Evolutionary conservation across 1,140 invertebrate species (phyloP).

Genomic region (Panonychus citri): DNA sequence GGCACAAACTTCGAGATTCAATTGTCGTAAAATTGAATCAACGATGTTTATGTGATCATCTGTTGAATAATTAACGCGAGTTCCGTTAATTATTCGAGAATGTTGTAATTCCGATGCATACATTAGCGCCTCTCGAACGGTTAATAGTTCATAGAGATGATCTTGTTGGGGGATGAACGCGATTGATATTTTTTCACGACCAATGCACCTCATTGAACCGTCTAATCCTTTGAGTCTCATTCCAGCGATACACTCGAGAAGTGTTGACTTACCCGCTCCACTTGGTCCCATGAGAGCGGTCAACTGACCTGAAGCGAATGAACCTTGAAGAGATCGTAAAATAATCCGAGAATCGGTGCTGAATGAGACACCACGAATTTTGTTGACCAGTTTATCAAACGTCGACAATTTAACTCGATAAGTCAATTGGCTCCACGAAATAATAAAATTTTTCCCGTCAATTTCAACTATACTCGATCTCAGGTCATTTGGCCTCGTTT

Average conservation of each 20-base stretch:
- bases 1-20: not conserved
- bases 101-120: conserved; percentile 69
- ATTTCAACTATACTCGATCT: too few species aligned
- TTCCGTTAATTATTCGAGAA: not conserved
- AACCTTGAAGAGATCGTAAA: conserved; percentile 6
- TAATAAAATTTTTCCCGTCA: too few species aligned
- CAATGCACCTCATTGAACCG: conserved; percentile 1
- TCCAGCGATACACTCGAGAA: conserved; percentile 20
- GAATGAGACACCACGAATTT: too few species aligned
- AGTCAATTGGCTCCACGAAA: too few species aligned
- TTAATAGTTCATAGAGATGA: conserved; percentile 59
- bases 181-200: conserved; percentile 3
- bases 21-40: not conserved
- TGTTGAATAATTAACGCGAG: not conserved
- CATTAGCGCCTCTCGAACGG: conserved; percentile 65
- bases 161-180: conserved; percentile 43
- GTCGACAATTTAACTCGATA: too few species aligned
- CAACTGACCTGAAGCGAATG: conserved; percentile 20
- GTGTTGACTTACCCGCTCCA: conserved; percentile 30
- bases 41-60: not conserved
- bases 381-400: too few species aligned
- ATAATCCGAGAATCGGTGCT: not conserved
- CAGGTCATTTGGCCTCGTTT: too few species aligned
- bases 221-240: not conserved
- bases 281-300: conserved; percentile 36